These are phyloP conservation scores for Drosophila serrata DNA, from an alignment of 1,140 invertebrate genomes.

Conservation along the genomic window DNA sequence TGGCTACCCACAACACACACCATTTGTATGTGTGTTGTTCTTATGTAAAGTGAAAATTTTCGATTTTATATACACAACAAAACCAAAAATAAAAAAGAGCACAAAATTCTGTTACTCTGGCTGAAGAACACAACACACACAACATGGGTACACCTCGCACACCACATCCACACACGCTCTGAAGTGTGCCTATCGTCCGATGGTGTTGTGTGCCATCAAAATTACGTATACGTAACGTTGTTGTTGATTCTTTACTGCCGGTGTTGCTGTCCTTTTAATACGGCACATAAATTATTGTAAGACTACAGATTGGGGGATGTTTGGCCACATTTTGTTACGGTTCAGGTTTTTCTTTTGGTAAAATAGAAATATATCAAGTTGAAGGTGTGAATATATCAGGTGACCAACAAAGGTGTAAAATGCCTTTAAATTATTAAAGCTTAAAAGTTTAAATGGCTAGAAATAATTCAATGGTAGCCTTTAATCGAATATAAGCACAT, in stretches of 20 bases:
- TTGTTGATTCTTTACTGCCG: constrained; percentile 46
- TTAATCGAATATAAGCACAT: constrained; percentile 14
- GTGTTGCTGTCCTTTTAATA: constrained; percentile 79
- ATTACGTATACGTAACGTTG: constrained; percentile 79
- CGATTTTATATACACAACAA: constrained; percentile 70
- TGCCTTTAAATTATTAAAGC: constrained; percentile 10
- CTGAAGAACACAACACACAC: constrained; percentile 26
- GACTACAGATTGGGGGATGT: constrained; percentile 76
- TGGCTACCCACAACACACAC: constrained; percentile 71
- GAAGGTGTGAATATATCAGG: constrained; percentile 66
- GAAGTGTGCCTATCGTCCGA: constrained; percentile 29
- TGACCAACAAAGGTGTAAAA: constrained; percentile 38
- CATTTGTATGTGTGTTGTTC: constrained; percentile 70
- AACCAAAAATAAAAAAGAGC: constrained; percentile 28
- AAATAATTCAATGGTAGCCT: background rate
- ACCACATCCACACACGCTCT: background rate
- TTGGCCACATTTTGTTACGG: constrained; percentile 73
- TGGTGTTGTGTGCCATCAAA: constrained; percentile 71
- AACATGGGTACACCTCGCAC: constrained; percentile 8
- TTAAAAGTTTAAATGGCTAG: background rate
- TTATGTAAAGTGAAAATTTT: constrained; percentile 83
- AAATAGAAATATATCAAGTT: constrained; percentile 66
- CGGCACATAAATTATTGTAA: constrained; percentile 82
- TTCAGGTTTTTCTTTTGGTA: background rate
- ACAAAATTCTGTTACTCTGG: constrained; percentile 57